Evolutionary conservation across 2,113 vertebrate genomes (phyloP), one percentile per base, ranked within the genome.

Genomic region (Hippocampus zosterae): DNA sequence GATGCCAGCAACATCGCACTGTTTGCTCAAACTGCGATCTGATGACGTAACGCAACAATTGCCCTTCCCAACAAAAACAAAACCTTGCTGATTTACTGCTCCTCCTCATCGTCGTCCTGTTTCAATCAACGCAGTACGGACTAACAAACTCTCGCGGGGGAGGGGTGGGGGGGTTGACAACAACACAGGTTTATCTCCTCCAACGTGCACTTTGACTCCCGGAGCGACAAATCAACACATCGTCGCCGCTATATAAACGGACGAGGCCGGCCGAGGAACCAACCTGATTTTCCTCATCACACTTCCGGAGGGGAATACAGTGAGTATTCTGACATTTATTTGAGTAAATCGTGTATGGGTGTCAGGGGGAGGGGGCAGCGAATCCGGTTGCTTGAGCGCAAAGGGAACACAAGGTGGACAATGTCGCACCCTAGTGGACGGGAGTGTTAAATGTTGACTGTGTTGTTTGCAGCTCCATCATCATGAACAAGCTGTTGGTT

Each of bases 201-300:
- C 69, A 25, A 23, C 77, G 69, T 92, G 91, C 84, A 91, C 92
- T 92, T 93, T 93, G 90, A 82, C 88, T 85, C 84, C 27, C 64
- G 67, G 80, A 76, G 53, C 71, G 56, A 87, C 82, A 88, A 84
- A 88, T 90, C 87, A 88, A 90, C 84, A 88, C 79, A 76, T 86
- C 64, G 53, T 68, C 63, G 12, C 81, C 87, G 75, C 80, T 91
- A 90, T 92, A 91, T 88, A 93, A 89, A 90, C 74, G 73, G 81
- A 74, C 44, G 37, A 62, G 44, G 59, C 52, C 63, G 52, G 61
- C 10, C 19, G 59, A 33, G 64, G 25, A 53, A 73, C n/a, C 68
- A 74, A 83, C 61, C 67, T 68, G 27, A 37, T 71, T 79, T 79
- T 73, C 56, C 67, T 72, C 72, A 50, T 76, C 69, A 65, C 80